phyloP scores from a whole-genome alignment of 2,797 vertebrate genomes.

The Leucoraja ocellata region DNA sequence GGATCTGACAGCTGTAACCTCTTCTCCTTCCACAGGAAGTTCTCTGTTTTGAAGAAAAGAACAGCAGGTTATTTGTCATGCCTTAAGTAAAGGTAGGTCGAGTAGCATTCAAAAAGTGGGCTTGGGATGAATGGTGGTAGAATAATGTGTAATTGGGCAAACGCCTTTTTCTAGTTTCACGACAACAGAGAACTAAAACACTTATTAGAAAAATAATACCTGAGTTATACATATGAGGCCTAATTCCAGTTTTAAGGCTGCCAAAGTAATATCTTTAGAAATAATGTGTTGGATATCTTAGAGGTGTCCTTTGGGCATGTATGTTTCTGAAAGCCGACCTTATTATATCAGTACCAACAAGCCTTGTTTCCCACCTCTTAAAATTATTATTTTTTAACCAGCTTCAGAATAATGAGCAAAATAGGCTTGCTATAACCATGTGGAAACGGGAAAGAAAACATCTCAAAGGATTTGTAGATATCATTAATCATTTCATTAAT shows the following conservation, averaged over 20 bases:
- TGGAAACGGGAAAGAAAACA: neutral
- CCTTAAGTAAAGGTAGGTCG: neutral
- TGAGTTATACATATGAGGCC: neutral
- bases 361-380: neutral
- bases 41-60: neutral
- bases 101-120: neutral
- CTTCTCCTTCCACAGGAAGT: neutral
- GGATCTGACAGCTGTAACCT: neutral
- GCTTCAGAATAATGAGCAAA: neutral
- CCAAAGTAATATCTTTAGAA: neutral
- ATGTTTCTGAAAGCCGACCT: neutral
- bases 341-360: neutral
- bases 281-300: neutral
- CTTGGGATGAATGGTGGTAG: neutral
- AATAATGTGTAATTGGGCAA: neutral
- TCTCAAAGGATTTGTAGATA: conserved; percentile 5
- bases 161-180: neutral
- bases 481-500: conserved; percentile 26
- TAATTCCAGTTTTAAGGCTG: neutral
- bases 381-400: neutral
- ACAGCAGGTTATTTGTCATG: neutral
- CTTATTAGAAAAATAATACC: neutral
- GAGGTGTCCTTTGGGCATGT: neutral
- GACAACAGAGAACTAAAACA: neutral
- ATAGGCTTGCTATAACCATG: neutral